A percentile compares a stretch with the other conserved stretches of the same genome.
Conservation (phyloP, 1,140 invertebrate genomes). For the Zaprionus capensis region DNA sequence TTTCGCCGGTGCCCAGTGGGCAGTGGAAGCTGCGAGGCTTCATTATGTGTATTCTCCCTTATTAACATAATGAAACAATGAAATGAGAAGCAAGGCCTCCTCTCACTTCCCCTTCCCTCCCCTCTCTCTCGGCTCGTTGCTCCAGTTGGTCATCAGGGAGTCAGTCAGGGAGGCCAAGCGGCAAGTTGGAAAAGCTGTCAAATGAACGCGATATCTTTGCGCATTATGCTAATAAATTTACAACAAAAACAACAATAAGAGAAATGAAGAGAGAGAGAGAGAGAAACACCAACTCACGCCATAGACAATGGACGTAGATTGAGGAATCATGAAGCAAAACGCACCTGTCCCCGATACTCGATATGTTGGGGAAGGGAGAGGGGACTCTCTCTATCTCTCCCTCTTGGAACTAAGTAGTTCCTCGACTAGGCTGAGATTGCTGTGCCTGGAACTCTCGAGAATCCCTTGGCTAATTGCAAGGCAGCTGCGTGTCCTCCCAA, state of each 20-base stretch:
- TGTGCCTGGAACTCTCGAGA: background rate
- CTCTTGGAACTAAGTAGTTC: background rate
- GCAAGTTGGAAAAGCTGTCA: slow-evolving; percentile 68
- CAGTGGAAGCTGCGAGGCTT: slow-evolving; percentile 31
- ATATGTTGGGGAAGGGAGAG: background rate
- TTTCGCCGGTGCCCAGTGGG: slow-evolving; percentile 9
- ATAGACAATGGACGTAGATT: slow-evolving; percentile 30
- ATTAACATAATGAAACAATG: slow-evolving; percentile 79
- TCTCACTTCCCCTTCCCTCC: background rate
- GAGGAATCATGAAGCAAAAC: slow-evolving; percentile 35
- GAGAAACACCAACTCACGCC: background rate
- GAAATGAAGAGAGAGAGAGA: background rate
- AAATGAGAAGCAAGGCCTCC: slow-evolving; percentile 14
- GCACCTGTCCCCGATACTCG: slow-evolving; percentile 33
- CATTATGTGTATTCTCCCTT: slow-evolving; percentile 58
- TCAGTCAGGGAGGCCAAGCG: slow-evolving; percentile 37
- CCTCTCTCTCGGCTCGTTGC: slow-evolving; percentile 6
- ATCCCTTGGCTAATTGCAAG: background rate
- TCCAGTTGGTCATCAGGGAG: slow-evolving; percentile 33
- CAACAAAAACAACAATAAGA: slow-evolving; percentile 15
- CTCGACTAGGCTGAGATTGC: background rate
- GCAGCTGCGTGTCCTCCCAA: slow-evolving; percentile 3
- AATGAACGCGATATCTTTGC: slow-evolving; percentile 78
- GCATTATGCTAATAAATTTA: slow-evolving; percentile 80
- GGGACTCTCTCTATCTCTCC: background rate